A percentile compares a stretch with the other conserved stretches of the same genome.
Conservation (phyloP, 2,797 vertebrate genomes). For the Myioborus miniatus region DNA sequence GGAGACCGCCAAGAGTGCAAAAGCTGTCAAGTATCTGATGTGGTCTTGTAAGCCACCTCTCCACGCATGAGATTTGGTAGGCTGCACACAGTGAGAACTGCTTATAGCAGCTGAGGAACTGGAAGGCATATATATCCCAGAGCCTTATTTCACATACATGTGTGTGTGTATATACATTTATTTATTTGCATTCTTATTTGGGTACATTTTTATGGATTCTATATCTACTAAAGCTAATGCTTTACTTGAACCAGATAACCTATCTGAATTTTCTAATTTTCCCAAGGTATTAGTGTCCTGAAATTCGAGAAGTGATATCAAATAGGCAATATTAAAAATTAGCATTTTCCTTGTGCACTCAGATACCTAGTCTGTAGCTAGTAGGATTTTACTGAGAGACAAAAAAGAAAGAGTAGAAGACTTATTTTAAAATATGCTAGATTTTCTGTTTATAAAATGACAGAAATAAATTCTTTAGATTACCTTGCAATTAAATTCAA, state of each 20-base stretch:
- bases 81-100: background rate
- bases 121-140: background rate
- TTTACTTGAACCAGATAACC: background rate
- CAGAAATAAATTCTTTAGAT: background rate
- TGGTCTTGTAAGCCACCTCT: background rate
- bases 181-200: background rate
- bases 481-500: background rate
- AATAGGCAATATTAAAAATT: background rate
- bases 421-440: background rate
- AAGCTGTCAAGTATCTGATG: background rate
- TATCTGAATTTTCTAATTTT: background rate
- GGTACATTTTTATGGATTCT: background rate
- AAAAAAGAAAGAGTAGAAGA: background rate
- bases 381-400: background rate
- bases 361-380: background rate
- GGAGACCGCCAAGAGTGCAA: background rate
- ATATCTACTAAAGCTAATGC: background rate
- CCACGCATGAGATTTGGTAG: background rate
- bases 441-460: background rate
- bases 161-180: rapidly evolving
- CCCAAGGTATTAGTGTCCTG: background rate
- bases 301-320: background rate
- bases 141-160: background rate
- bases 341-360: background rate
- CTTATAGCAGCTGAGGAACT: background rate